Evolutionary conservation across 2,888 invertebrate genomes (phyloP).

Genomic region (Nemoura dubitans): DNA sequence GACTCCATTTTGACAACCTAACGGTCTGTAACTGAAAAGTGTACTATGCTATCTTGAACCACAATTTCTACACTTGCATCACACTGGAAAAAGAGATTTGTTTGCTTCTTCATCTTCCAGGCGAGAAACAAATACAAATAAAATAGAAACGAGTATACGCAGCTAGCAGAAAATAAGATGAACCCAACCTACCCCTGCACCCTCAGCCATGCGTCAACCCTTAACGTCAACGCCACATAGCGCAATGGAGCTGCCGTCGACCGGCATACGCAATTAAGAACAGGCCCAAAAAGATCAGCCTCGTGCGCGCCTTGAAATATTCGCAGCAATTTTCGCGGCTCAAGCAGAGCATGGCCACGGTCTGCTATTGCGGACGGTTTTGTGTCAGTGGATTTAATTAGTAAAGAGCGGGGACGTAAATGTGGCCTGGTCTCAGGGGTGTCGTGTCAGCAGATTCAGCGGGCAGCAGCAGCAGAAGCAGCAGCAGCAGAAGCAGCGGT

Average conservation of each 20-base stretch:
- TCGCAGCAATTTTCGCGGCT: conserved; percentile 16
- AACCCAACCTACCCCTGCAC: too few relatives aligned
- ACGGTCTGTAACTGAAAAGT: too few relatives aligned
- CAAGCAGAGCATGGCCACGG: conserved; percentile 18
- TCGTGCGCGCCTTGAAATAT: not conserved
- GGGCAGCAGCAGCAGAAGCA: not conserved
- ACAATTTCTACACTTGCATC: too few relatives aligned
- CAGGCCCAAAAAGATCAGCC: not conserved
- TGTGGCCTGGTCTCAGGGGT: conserved; percentile 25
- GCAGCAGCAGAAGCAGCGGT: not conserved
- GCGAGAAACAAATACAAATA: too few relatives aligned
- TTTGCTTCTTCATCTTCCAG: too few relatives aligned
- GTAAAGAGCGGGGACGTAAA: conserved; percentile 24
- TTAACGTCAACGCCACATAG: too few relatives aligned
- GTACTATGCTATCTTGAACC: too few relatives aligned
- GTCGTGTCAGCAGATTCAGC: conserved; percentile 22
- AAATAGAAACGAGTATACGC: too few relatives aligned
- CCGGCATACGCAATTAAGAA: not conserved
- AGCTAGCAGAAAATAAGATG: too few relatives aligned
- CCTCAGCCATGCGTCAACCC: too few relatives aligned
- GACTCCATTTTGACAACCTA: too few relatives aligned
- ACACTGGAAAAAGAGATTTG: too few relatives aligned
- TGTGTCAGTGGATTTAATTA: conserved; percentile 41
- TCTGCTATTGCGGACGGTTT: conserved; percentile 1
- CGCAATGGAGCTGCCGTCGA: not conserved